Conservation (phyloP, 2,113 vertebrate genomes). For the Panthera leo region DNA sequence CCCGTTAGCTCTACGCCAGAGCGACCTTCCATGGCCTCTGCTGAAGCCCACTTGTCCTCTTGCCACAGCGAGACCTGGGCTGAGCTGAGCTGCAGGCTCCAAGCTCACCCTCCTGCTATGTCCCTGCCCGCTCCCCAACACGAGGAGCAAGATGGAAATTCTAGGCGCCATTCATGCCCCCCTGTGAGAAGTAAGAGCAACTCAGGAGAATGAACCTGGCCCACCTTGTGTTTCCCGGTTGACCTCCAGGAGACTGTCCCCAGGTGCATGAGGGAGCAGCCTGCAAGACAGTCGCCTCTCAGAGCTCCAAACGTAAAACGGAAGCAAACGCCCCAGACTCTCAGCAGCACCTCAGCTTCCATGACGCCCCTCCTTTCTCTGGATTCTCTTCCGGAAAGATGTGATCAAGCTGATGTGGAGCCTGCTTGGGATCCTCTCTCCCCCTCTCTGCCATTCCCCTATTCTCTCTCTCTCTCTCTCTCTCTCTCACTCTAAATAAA, state of each 20-base stretch:
- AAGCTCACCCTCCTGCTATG: neutral
- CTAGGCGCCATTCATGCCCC: neutral
- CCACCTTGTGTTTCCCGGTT: neutral
- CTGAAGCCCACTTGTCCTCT: neutral
- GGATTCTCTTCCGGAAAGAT: neutral
- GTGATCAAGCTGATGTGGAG: neutral
- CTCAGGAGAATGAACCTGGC: neutral
- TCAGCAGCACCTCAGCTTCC: neutral
- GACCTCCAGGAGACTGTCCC: neutral
- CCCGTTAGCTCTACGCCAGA: neutral
- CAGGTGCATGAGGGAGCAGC: rapidly evolving
- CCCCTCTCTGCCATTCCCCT: too few relatives aligned
- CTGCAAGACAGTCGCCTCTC: neutral
- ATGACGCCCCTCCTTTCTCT: neutral
- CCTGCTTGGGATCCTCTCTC: too few relatives aligned
- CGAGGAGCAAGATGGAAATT: neutral
- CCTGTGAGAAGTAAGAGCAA: neutral
- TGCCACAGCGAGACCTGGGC: neutral
- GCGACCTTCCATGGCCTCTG: neutral
- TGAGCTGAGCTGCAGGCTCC: neutral
- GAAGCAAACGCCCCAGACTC: neutral
- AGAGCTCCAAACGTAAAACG: neutral
- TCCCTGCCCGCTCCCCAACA: neutral
- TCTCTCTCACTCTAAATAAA: too few relatives aligned
- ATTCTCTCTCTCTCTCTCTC: too few relatives aligned